Percentiles rank a stretch among this genome's conserved stretches.
These are phyloP conservation scores for Manis javanica DNA, from an alignment of 2,797 vertebrate species.

Conservation along the genomic window DNA sequence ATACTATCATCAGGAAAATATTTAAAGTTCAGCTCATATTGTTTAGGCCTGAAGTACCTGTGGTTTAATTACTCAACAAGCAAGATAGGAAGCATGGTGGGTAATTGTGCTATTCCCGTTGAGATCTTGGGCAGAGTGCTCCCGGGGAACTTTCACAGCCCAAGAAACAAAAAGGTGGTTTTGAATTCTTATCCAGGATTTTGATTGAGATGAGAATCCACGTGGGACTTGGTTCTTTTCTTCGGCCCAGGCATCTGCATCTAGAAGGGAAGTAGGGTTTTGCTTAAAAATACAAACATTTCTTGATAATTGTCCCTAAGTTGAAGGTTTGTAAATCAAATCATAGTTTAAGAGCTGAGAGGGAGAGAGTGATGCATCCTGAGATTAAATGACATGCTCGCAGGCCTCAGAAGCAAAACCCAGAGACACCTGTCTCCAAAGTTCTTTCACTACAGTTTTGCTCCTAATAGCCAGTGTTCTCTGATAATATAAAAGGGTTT, in stretches of 20 bases:
- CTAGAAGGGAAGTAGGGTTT: neutral
- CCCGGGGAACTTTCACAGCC: neutral
- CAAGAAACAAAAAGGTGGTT: neutral
- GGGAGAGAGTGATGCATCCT: neutral
- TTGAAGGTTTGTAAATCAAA: neutral
- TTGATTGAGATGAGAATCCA: neutral
- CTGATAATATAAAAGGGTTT: neutral
- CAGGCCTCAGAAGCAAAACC: neutral
- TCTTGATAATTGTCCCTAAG: neutral
- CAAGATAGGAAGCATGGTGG: neutral
- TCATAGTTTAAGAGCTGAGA: neutral
- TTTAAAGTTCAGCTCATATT: conserved; percentile 42
- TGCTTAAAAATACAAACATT: neutral
- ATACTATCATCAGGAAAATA: conserved; percentile 48
- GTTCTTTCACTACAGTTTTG: neutral
- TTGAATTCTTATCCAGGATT: neutral
- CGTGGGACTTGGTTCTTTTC: neutral
- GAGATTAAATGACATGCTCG: neutral
- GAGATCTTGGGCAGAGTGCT: neutral
- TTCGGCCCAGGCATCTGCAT: neutral
- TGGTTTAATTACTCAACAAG: neutral
- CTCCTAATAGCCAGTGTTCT: neutral
- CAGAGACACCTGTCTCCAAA: too few relatives aligned
- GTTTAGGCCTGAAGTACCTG: conserved; percentile 30
- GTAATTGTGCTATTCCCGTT: neutral